These are phyloP conservation scores for Spermophilus dauricus DNA, from an alignment of 2,113 vertebrate species.

Conservation along the genomic window DNA sequence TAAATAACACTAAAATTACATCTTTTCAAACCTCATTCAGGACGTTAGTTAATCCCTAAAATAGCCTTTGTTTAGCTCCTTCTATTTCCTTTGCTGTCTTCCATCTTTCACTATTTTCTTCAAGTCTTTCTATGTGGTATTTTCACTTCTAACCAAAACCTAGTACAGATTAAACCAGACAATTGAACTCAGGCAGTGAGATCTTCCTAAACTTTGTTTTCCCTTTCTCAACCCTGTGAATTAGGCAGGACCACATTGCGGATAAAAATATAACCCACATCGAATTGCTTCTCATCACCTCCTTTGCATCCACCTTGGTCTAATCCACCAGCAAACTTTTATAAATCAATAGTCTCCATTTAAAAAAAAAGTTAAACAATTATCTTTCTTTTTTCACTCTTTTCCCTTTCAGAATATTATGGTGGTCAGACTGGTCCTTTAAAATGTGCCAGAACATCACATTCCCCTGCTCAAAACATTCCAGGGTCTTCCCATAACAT, in stretches of 20 bases:
- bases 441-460: neutral
- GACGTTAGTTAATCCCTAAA: slow-evolving; percentile 34
- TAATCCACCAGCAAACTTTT: neutral
- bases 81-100: slow-evolving; percentile 53
- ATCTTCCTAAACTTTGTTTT: neutral
- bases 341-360: neutral
- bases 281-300: neutral
- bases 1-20: slow-evolving; percentile 2
- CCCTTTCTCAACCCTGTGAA: neutral
- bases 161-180: slow-evolving; percentile 21
- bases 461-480: neutral
- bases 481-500: neutral
- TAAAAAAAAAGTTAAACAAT: neutral
- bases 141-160: slow-evolving; percentile 18
- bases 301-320: neutral
- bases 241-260: neutral
- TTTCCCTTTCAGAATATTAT: neutral
- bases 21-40: slow-evolving; percentile 6
- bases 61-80: neutral
- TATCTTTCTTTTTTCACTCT: neutral
- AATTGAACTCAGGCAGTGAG: neutral
- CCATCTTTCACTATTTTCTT: slow-evolving; percentile 19
- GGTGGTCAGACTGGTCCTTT: slow-evolving; percentile 8
- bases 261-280: neutral
- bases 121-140: neutral